phyloP scores from a whole-genome alignment of 1,140 invertebrate genomes.

The Drosophila hydei region DNA sequence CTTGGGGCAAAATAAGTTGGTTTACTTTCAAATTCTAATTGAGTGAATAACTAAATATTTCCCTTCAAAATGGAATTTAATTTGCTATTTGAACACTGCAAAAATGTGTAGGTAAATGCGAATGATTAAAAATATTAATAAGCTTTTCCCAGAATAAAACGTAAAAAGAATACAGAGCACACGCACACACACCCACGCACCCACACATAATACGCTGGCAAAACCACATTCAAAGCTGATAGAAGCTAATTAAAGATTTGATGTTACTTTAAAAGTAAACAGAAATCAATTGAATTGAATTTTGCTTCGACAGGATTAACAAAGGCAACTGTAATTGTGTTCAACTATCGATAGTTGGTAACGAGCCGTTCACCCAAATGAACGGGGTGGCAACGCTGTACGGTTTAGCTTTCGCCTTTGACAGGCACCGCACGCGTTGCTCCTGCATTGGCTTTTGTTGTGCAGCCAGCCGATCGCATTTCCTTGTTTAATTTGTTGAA shows the following conservation, averaged over 20 bases:
- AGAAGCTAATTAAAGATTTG: conserved; percentile 4
- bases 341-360: conserved; percentile 1
- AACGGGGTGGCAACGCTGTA: conserved; percentile 9
- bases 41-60: conserved; percentile 1
- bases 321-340: no score
- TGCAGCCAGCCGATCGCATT: neutral
- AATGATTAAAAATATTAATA: neutral
- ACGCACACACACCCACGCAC: no score
- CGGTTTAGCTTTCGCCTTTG: neutral
- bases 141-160: conserved; percentile 10
- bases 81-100: neutral
- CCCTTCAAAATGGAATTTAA: neutral
- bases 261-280: no score
- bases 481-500: neutral
- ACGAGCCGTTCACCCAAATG: conserved; percentile 16
- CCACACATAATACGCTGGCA: neutral
- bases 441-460: neutral
- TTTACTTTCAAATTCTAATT: conserved; percentile 5
- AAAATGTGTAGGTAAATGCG: neutral
- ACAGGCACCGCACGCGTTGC: no score
- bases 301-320: no score
- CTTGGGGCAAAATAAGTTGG: neutral
- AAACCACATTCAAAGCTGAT: neutral
- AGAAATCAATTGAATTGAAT: no score
- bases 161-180: neutral